Percentiles rank a stretch among this genome's conserved stretches.
These are phyloP conservation scores for Geodia barretti DNA, from an alignment of 37 sponge, comb jelly and placozoan species.

Conservation along the genomic window DNA sequence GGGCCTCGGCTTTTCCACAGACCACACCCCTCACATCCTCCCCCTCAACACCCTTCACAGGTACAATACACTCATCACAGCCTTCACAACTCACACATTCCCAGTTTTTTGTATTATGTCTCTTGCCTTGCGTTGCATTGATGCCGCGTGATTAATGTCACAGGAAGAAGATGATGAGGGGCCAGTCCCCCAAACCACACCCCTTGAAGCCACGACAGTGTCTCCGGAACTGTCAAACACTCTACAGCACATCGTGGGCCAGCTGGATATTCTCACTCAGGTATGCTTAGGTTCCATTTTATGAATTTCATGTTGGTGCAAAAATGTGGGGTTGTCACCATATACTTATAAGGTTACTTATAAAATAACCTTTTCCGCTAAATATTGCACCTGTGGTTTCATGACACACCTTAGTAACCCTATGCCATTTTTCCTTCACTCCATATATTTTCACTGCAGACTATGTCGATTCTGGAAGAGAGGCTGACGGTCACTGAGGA, in stretches of 20 bases:
- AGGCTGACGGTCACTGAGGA: slow-evolving; percentile 93
- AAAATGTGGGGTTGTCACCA: background rate
- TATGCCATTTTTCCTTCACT: too few species aligned
- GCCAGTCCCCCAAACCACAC: slow-evolving; percentile 54
- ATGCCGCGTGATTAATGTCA: too few species aligned
- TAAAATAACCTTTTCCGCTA: background rate
- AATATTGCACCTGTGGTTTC: background rate
- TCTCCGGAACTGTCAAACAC: slow-evolving; percentile 87
- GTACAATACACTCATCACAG: background rate
- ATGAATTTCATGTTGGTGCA: background rate
- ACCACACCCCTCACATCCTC: background rate
- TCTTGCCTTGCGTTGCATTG: background rate
- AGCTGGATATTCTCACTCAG: slow-evolving; percentile 95
- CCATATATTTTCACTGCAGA: too few species aligned
- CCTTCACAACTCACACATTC: too few species aligned
- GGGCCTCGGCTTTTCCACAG: slow-evolving; percentile 77
- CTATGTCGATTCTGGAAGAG: slow-evolving; percentile 94
- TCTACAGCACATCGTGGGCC: slow-evolving; percentile 93
- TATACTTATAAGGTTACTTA: background rate
- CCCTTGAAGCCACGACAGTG: slow-evolving; percentile 85
- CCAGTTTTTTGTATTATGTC: too few species aligned
- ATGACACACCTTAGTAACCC: too few species aligned
- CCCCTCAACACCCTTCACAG: background rate
- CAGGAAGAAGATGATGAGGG: background rate
- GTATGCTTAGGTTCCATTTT: slow-evolving; percentile 25